Evolutionary conservation across 2,113 vertebrate species (phyloP), one percentile per base, ranked within the genome.

Genomic region (Eulacestoma nigropectus): DNA sequence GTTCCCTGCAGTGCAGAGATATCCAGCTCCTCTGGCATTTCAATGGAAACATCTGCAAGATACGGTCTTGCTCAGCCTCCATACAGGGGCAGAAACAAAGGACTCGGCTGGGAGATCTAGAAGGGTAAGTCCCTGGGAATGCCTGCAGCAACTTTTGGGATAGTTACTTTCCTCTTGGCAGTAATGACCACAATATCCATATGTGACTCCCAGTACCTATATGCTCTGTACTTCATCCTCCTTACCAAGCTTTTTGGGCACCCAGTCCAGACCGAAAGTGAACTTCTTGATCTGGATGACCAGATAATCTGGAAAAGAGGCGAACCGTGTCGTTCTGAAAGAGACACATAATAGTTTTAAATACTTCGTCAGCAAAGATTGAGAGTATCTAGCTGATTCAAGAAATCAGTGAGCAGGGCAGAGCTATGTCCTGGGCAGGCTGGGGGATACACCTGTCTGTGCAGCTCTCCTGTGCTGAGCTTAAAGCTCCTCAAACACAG

Each of bases 201-300:
- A 30, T 7, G 15, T 14, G 50, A 55, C 47, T 67, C 60, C 33
- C 39, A 78, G 16, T 20, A 74, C 16, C 59, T 16, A 37, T 12
- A 26, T 4, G 44, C 8, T 84, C 56, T n/a, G 30, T 18, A 63
- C 52, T 75, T 82, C 44, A 42, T 12, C 25, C 33, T 96, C 47
- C 98, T 98, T 98, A 99, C 99, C 99, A 42, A 99, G 98, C 97
- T 99, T 99, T 98, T 99, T 99, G 86, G 99, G 99, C 56, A 99
- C 99, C 99, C 99, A 99, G 97, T 99, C 99, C 92, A 99, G 98
- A 92, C 99, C 99, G 16, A 99, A 99, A 72, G 99, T 99, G 97
- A 99, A 99, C 96, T 99, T 99, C 98, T 99, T 99, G 94, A 99
- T 99, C 97, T 99, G 99, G 96, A 99, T 99, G 87, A 99, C 99